Evolutionary conservation across 2,888 invertebrate genomes (phyloP), one percentile per base, ranked within the genome.

Genomic region (Tupiocoris notatus): DNA sequence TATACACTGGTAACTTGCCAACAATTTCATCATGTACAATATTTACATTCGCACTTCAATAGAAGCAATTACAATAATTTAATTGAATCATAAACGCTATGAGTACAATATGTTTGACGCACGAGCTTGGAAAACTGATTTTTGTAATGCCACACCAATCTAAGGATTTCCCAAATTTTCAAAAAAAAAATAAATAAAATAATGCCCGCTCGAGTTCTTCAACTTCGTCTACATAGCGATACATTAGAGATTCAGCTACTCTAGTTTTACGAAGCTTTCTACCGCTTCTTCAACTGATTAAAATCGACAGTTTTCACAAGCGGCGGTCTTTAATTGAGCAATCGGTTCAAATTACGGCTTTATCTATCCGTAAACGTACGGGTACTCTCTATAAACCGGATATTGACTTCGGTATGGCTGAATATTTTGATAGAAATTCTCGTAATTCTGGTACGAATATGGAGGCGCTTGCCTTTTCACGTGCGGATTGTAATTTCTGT

Each of bases 401-500:
- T 39, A 39, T 39, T 39, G 39, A 3, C 6, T 39, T 39, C 39
- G 39, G 39, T 39, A 39, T 12, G 39, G 39, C 12, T 39, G 39
- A 12, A 39, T n/a, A n/a, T n/a, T 59, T 54, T 54, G 54, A n/a
- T 59, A 59, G n/a, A 7, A 18, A 59, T 59, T 59, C 6, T 17
- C 59, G 59, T 9, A 59, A 17, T 59, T n/a, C 12, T 54, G 54
- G 17, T 59, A 6, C n/a, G n/a, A 59, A 6, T 18, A 59, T n/a
- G n/a, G 17, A 7, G 73, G 62, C 12, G 54, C 73, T 54, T 73
- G 73, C 21, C 73, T 24, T 21, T 73, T 73, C 22, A 73, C 73
- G 63, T 73, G 73, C 21, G 73, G 73, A 21, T 73, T 73, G 73
- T 73, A 73, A 12, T 73, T 17, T 39, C 73, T 61, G 54, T 25